Evolutionary conservation across 2,113 vertebrate genomes (phyloP), one percentile per base, ranked within the genome.

Genomic region (Crotalus tigris): DNA sequence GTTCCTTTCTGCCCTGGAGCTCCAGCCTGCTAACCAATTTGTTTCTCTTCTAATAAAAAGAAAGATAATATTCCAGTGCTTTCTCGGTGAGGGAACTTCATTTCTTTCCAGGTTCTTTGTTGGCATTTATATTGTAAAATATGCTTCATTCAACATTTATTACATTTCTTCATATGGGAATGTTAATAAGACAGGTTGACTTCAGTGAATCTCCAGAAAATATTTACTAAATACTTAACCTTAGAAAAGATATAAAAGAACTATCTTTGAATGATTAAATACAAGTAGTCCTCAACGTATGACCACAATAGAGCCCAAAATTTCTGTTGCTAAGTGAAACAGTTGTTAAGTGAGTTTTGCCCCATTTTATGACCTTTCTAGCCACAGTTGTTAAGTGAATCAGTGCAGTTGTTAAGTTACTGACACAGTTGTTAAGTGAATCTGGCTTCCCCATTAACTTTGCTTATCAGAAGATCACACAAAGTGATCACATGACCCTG

Each of bases 1-100:
- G 90, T 92, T 92, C 69, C 58, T 90, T 9, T 59, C 46, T 92
- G 92, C 92, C 88, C 44, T 85, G 64, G 58, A 92, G 92, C 44
- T 51, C 39, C 44, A 90, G 17, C 26, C 69, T 33, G 69, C 7
- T 54, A 33, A 44, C 44, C 54, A 59, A 51, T 85, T 69, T 44
- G 75, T n/a, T 90, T 81, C 26, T 85, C 2, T 81, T 89, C 61
- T 92, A 85, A 59, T 92, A 69, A 90, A 90, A 26, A 90, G 91
- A 89, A 75, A 88, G 64, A 85, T 92, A 89, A 85, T 58, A 81
- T 69, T 44, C 92, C 51, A 46, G 51, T 21, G 15, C 51, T 75
- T 92, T 81, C 46, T 81, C 51, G 81, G 51, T 39, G 26, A 69
- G 19, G 9, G 61, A 46, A 75, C 89, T 81, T 81, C 59, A 92